Evolutionary conservation across 2,797 vertebrate genomes (phyloP).

Genomic region (Serranus cabrilla): DNA sequence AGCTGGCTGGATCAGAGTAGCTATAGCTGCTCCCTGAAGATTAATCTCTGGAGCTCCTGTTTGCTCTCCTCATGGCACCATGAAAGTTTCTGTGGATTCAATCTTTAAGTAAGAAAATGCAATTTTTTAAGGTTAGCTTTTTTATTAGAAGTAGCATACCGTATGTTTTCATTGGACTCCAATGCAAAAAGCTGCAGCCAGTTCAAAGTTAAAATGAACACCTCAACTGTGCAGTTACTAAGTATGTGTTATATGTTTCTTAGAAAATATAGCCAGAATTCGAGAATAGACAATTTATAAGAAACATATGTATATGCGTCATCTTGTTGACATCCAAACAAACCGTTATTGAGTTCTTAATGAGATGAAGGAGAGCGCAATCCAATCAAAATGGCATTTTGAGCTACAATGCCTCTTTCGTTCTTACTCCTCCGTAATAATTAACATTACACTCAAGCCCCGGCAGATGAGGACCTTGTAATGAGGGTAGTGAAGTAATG

Average conservation of each 20-base stretch:
- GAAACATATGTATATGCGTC: background rate
- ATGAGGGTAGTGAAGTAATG: slow-evolving; percentile 84
- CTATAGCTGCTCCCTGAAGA: too few relatives aligned
- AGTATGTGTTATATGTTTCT: background rate
- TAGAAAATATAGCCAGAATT: background rate
- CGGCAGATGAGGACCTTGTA: slow-evolving; percentile 81
- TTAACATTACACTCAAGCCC: slow-evolving; percentile 80
- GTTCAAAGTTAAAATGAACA: too few relatives aligned
- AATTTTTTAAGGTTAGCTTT: too few relatives aligned
- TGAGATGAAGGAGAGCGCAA: slow-evolving; percentile 71
- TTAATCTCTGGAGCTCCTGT: too few relatives aligned
- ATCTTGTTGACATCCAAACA: slow-evolving; percentile 59
- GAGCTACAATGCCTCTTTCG: slow-evolving; percentile 63
- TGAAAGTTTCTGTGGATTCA: too few relatives aligned
- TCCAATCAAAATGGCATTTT: slow-evolving; percentile 75
- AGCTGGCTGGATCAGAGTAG: too few relatives aligned
- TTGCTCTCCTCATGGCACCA: too few relatives aligned
- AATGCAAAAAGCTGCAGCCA: too few relatives aligned
- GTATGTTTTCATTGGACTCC: too few relatives aligned
- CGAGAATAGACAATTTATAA: background rate
- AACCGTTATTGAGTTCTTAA: slow-evolving; percentile 69
- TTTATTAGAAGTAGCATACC: too few relatives aligned
- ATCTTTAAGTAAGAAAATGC: too few relatives aligned
- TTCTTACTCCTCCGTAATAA: slow-evolving; percentile 73
- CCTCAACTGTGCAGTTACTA: too few relatives aligned